Percentiles rank a stretch among this genome's conserved stretches.
These are phyloP conservation scores for Geophilus truncorum DNA, from an alignment of 2,888 invertebrate species.

Conservation along the genomic window DNA sequence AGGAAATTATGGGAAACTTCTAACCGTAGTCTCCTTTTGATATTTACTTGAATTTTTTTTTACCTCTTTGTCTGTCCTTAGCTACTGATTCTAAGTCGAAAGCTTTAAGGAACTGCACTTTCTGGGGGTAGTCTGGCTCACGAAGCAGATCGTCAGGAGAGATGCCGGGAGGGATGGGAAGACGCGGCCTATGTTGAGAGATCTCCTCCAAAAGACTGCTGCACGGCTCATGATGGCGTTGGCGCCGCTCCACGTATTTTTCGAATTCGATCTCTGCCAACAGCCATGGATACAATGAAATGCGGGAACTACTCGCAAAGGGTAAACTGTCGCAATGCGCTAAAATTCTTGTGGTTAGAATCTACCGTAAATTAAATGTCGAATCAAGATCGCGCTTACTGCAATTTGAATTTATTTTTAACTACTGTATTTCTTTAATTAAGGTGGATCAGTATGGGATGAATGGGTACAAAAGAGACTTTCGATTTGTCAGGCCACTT, in stretches of 20 bases:
- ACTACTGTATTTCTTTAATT: not conserved
- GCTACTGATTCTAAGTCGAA: conserved; percentile 42
- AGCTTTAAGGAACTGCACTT: conserved; percentile 43
- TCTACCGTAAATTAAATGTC: too few relatives aligned
- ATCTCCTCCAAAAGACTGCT: conserved; percentile 42
- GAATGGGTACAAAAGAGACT: not conserved
- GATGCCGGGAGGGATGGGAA: not conserved
- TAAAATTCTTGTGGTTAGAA: too few relatives aligned
- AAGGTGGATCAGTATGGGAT: not conserved
- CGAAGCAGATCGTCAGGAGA: conserved; percentile 41
- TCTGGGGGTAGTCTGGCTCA: conserved; percentile 43
- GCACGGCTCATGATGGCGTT: conserved; percentile 43
- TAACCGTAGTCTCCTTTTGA: not conserved
- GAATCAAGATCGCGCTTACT: not conserved
- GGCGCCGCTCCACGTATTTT: conserved; percentile 42
- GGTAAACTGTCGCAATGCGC: not conserved
- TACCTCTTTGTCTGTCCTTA: conserved; percentile 42
- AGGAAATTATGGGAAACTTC: not conserved
- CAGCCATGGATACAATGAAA: not conserved
- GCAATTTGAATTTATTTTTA: too few relatives aligned
- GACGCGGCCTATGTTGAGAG: conserved; percentile 37
- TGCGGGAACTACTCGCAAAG: not conserved
- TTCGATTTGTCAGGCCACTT: not conserved
- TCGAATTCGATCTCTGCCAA: conserved; percentile 44
- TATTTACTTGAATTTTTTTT: not conserved